These are phyloP conservation scores for Coronaproctus castanopsis DNA, from an alignment of 2,888 invertebrate species.

Conservation along the genomic window DNA sequence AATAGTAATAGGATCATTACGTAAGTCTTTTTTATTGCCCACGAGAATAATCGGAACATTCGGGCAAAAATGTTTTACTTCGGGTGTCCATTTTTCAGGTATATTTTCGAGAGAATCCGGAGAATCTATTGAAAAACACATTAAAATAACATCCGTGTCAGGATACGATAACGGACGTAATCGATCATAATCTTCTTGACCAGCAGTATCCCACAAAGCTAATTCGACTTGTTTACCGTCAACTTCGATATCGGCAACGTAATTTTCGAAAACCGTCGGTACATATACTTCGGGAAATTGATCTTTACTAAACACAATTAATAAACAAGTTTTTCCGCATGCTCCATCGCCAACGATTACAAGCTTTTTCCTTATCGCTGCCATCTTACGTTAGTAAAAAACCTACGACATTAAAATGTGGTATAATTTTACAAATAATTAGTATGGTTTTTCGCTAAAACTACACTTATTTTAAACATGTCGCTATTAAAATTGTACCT, in stretches of 20 bases:
- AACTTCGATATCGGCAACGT: slow-evolving; percentile 98
- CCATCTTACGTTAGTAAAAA: too few species aligned
- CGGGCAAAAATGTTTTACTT: slow-evolving; percentile 97
- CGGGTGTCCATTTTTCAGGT: slow-evolving; percentile 99
- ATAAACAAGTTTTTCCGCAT: slow-evolving; percentile 96
- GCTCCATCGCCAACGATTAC: slow-evolving; percentile 83
- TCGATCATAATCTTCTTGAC: slow-evolving; percentile 93
- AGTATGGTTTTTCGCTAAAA: too few species aligned
- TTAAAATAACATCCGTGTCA: slow-evolving; percentile 95
- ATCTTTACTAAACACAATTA: slow-evolving; percentile 98
- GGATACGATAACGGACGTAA: slow-evolving; percentile 89
- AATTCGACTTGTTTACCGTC: slow-evolving; percentile 89
- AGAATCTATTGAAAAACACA: slow-evolving; percentile 99
- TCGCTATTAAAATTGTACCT: too few species aligned
- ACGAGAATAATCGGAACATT: slow-evolving; percentile 97
- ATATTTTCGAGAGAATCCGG: slow-evolving; percentile 98
- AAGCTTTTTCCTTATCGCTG: slow-evolving; percentile 38
- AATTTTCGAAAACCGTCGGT: slow-evolving; percentile 99
- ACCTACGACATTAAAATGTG: too few species aligned
- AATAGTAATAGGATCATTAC: slow-evolving; percentile 82
- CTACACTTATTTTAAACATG: too few species aligned
- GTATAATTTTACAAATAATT: too few species aligned
- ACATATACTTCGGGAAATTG: slow-evolving; percentile 99
- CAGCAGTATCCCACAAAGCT: slow-evolving; percentile 93
- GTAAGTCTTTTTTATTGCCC: slow-evolving; percentile 93